These are phyloP conservation scores for Diorhabda carinulata DNA, from an alignment of 1,140 invertebrate species.

Conservation along the genomic window DNA sequence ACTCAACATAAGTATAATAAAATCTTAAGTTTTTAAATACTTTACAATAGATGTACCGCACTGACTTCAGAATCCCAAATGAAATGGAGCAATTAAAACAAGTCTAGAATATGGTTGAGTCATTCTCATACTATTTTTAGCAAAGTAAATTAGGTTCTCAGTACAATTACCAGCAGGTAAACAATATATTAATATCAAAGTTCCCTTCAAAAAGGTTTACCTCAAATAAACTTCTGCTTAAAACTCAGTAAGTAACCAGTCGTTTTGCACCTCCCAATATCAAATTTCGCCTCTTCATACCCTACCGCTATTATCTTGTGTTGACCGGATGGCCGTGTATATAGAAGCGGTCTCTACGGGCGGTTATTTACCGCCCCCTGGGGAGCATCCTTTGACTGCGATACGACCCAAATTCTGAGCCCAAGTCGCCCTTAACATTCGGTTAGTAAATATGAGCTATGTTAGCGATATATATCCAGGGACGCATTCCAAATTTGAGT, in stretches of 20 bases:
- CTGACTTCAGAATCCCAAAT: too few relatives aligned
- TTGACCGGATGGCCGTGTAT: slow-evolving; percentile 7
- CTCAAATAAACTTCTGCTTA: background rate
- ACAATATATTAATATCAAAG: too few relatives aligned
- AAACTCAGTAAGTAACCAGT: background rate
- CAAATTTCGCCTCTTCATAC: background rate
- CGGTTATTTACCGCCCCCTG: slow-evolving; percentile 5
- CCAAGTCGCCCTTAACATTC: slow-evolving; percentile 5
- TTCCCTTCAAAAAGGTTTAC: too few relatives aligned
- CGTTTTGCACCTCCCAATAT: slow-evolving; percentile 4
- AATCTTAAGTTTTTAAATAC: too few relatives aligned
- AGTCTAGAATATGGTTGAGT: too few relatives aligned
- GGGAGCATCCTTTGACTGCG: slow-evolving; percentile 11
- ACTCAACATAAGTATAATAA: too few relatives aligned
- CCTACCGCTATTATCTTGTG: slow-evolving; percentile 1
- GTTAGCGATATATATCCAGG: background rate
- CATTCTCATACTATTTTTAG: too few relatives aligned
- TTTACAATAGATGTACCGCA: too few relatives aligned
- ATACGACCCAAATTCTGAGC: slow-evolving; percentile 11
- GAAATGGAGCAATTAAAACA: too few relatives aligned
- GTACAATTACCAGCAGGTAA: too few relatives aligned
- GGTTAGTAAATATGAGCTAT: slow-evolving; percentile 14
- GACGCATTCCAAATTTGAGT: background rate
- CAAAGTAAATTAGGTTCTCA: too few relatives aligned
- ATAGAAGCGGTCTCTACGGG: background rate